A percentile compares a stretch with the other conserved stretches of the same genome.
Evolutionary conservation across 2,888 invertebrate genomes (phyloP).

Genomic region (Arctia plantaginis): DNA sequence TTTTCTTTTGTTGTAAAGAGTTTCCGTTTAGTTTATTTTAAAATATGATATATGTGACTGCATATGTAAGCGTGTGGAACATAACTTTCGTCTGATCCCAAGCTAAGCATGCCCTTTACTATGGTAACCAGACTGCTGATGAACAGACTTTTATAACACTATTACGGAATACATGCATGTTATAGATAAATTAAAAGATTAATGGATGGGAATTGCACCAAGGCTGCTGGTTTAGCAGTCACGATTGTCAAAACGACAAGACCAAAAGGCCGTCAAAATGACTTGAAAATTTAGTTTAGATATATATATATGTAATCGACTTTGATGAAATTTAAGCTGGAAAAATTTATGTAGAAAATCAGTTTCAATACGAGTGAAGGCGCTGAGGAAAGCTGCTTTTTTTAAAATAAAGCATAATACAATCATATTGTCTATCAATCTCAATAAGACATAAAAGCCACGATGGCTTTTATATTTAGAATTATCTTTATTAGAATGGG

Average conservation of each 20-base stretch:
- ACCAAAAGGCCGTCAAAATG: no score
- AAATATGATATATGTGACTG: background rate
- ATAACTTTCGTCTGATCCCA: background rate
- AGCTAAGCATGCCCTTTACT: background rate
- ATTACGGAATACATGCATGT: no score
- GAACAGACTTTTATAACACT: background rate
- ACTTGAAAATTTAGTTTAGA: no score
- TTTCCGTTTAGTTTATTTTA: background rate
- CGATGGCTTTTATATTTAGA: slow-evolving; percentile 15
- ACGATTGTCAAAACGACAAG: no score
- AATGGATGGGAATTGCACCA: background rate
- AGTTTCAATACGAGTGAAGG: no score
- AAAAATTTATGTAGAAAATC: no score
- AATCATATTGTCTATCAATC: slow-evolving; percentile 5
- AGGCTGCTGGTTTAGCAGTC: no score
- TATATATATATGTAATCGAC: no score
- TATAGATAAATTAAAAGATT: background rate
- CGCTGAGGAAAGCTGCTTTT: background rate
- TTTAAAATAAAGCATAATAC: background rate
- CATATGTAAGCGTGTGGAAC: background rate
- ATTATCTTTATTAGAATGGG: slow-evolving; percentile 12
- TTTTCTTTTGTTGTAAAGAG: background rate
- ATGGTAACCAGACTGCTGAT: background rate
- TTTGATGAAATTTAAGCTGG: no score
- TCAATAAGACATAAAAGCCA: slow-evolving; percentile 44